Percentiles rank a stretch among this genome's conserved stretches.
phyloP scores from a whole-genome alignment of 1,140 invertebrate genomes.

The Solen grandis region DNA sequence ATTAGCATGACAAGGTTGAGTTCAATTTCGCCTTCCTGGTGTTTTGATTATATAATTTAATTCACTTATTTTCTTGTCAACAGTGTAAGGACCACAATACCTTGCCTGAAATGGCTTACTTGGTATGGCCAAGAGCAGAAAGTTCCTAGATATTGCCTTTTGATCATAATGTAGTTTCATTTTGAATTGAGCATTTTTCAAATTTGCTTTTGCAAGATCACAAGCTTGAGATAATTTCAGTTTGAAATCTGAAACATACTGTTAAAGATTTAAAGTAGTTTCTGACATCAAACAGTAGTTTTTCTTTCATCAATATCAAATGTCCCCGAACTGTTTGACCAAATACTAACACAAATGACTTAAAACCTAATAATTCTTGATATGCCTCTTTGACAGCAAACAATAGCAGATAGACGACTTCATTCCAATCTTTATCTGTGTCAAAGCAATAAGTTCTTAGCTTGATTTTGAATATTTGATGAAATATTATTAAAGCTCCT shows the following conservation, averaged over 20 bases:
- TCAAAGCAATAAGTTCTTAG: constrained; percentile 46
- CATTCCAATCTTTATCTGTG: constrained; percentile 48
- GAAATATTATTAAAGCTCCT: constrained; percentile 44
- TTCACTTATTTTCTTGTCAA: constrained; percentile 37
- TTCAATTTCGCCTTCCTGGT: constrained; percentile 30
- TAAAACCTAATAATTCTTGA: constrained; percentile 58
- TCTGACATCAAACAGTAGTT: constrained; percentile 23
- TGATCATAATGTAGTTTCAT: too few species aligned
- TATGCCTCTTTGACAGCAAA: constrained; percentile 57
- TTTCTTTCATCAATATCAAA: constrained; percentile 56
- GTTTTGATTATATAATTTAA: constrained; percentile 41
- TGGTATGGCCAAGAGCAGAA: constrained; percentile 48
- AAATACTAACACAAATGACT: constrained; percentile 15
- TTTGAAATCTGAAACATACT: constrained; percentile 53
- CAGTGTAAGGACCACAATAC: constrained; percentile 50
- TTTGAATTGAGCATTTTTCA: constrained; percentile 32
- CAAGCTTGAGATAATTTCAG: constrained; percentile 32
- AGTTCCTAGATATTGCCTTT: too few species aligned
- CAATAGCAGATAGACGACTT: constrained; percentile 52
- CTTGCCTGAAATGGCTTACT: constrained; percentile 43
- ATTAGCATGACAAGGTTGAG: too few species aligned
- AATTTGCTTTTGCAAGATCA: constrained; percentile 51
- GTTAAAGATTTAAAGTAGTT: constrained; percentile 7
- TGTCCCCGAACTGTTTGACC: constrained; percentile 47
- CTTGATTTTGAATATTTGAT: constrained; percentile 51